phyloP scores from a whole-genome alignment of 2,113 vertebrate species.

The Dissostichus mawsoni region DNA sequence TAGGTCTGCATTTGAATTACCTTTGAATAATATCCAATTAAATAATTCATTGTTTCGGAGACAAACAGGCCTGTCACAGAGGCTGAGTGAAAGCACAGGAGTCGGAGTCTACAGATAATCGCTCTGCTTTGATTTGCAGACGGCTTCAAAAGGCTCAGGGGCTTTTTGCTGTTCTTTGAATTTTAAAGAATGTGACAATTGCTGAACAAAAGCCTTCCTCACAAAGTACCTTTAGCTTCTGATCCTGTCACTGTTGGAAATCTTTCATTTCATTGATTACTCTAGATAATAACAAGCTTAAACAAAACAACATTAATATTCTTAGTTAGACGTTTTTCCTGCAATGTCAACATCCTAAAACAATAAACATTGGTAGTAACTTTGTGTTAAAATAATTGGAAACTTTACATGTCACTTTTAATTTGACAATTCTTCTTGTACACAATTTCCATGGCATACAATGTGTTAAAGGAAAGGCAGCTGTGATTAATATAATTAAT shows the following conservation, averaged over 20 bases:
- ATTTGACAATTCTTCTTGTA: neutral
- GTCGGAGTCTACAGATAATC: constrained; percentile 45
- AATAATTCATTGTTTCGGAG: constrained; percentile 76
- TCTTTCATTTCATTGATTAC: neutral
- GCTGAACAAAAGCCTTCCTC: constrained; percentile 3
- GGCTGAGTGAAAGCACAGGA: constrained; percentile 45
- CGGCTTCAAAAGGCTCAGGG: constrained; percentile 27
- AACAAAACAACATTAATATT: neutral
- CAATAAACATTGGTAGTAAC: neutral
- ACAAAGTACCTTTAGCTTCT: neutral
- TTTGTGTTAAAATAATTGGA: neutral
- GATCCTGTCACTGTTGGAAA: neutral
- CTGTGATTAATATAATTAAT: neutral
- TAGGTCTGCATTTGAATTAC: constrained; percentile 72
- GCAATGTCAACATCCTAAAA: constrained; percentile 3
- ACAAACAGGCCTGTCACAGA: constrained; percentile 59
- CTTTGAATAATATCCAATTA: constrained; percentile 78
- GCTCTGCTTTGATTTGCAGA: constrained; percentile 46
- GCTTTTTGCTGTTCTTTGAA: constrained; percentile 13
- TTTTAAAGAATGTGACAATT: constrained; percentile 20
- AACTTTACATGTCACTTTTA: neutral
- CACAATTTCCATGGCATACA: neutral
- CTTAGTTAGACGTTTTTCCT: neutral
- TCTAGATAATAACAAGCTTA: neutral
- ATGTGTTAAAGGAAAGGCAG: neutral